These are phyloP conservation scores for Vulpes lagopus DNA, from an alignment of 2,113 vertebrate genomes.

Conservation along the genomic window DNA sequence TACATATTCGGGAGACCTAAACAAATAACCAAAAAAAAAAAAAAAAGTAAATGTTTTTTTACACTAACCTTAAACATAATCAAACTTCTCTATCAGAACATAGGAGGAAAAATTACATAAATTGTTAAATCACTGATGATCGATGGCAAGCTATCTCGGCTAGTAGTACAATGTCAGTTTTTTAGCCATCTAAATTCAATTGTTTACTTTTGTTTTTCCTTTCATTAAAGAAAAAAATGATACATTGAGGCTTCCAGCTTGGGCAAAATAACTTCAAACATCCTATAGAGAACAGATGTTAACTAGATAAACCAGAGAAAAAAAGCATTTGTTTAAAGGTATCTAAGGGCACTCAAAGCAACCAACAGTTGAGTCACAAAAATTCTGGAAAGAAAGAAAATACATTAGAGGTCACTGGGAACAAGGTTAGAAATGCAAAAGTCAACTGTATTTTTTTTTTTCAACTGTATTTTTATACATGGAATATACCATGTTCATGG, in stretches of 20 bases:
- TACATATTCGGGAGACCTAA: not conserved
- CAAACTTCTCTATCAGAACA: not conserved
- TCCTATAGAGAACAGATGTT: not conserved
- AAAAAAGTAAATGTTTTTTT: not conserved
- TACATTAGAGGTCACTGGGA: not conserved
- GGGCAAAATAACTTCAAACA: not conserved
- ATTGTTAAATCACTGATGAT: not conserved
- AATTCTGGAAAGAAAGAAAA: not conserved
- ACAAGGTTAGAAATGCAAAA: not conserved
- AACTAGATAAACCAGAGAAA: not conserved
- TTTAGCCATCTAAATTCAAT: not conserved
- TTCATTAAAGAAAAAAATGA: conserved; percentile 8
- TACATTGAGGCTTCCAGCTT: not conserved
- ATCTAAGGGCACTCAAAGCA: not conserved
- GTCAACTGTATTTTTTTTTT: not conserved
- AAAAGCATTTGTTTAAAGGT: not conserved
- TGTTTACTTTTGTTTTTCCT: not conserved
- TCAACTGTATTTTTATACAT: not conserved
- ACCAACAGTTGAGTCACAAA: not conserved
- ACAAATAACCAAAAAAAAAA: conserved; percentile 45
- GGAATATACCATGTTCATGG: not conserved
- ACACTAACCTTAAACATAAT: not conserved
- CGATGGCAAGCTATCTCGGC: not conserved
- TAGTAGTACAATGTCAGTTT: not conserved
- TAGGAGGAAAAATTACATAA: not conserved